Evolutionary conservation across 1,140 invertebrate species (phyloP), one percentile per base, ranked within the genome.

Genomic region (Drosophila lowei): DNA sequence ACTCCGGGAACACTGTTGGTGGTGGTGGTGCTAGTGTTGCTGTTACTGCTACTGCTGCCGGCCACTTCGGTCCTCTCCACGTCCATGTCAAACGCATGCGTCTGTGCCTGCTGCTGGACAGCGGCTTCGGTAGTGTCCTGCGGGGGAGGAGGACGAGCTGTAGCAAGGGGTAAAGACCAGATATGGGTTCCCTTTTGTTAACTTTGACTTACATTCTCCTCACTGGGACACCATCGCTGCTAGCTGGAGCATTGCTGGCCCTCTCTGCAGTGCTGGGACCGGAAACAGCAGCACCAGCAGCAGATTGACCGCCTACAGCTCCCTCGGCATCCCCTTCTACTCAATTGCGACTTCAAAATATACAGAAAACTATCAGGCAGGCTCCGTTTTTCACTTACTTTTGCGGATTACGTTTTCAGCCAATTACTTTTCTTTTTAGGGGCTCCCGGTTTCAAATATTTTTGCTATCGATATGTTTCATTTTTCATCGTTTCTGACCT

Each of bases 151-250:
- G 46, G 52, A 56, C 59, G 16, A 23, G 6, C n/a, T 11, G 2
- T 0, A 28, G 5, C 9, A 53, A 38, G 9, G 5, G 46, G 28
- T 48, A 30, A 15, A 18, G 3, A 1, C 8, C 0, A 15, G n/a
- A 11, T 6, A 3, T 15, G 2, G 18, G 1, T 41, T 41, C 11
- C 2, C 7, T 15, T 18, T 13, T n/a, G 2, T 1, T 0, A 3
- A 23, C 21, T 23, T 23, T 23, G 1, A 91, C 91, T 91, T 89
- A 94, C 94, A 55, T 92, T 92, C 38, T 90, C 77, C 21, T 92
- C 89, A 77, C 8, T 34, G 30, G n/a, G 2, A 41, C 55, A 16
- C 53, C 63, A 1, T 66, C 81, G 1, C 15, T 70, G 9, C 43
- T 25, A 13, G 44, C 23, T 0, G 44, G 44, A 13, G 59, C 49